Percentiles rank a stretch among this genome's conserved stretches.
phyloP scores from a whole-genome alignment of 2,888 invertebrate genomes.

The Terebella lapidaria region DNA sequence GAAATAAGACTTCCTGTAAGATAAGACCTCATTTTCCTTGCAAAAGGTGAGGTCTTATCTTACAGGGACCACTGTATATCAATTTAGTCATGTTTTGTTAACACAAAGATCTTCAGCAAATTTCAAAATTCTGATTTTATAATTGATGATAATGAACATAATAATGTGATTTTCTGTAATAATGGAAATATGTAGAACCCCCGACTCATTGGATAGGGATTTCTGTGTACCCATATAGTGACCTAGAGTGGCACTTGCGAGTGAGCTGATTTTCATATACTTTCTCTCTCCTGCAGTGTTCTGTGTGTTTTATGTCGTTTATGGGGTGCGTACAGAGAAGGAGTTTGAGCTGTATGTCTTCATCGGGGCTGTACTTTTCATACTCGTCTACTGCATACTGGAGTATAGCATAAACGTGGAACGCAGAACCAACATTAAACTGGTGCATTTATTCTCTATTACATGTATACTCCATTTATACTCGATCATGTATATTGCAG shows the following conservation, averaged over 20 bases:
- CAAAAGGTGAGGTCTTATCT: too few relatives aligned
- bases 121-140: too few relatives aligned
- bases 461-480: background rate
- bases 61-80: too few relatives aligned
- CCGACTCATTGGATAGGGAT: background rate
- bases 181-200: too few relatives aligned
- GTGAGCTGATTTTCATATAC: too few relatives aligned
- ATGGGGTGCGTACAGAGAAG: conserved; percentile 34
- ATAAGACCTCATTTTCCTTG: too few relatives aligned
- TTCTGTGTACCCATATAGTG: background rate
- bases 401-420: conserved; percentile 35
- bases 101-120: too few relatives aligned
- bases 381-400: conserved; percentile 39
- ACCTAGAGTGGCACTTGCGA: background rate
- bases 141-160: too few relatives aligned
- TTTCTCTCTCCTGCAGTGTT: conserved; percentile 34
- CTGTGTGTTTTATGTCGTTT: conserved; percentile 38
- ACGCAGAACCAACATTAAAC: conserved; percentile 33
- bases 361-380: conserved; percentile 38
- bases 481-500: background rate
- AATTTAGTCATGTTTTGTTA: too few relatives aligned
- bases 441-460: conserved; percentile 29
- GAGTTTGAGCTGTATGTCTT: conserved; percentile 39
- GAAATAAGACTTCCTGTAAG: too few relatives aligned
- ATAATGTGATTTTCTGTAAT: too few relatives aligned